phyloP scores from a whole-genome alignment of 1,140 invertebrate genomes.

The Alviniconcha marisindica region DNA sequence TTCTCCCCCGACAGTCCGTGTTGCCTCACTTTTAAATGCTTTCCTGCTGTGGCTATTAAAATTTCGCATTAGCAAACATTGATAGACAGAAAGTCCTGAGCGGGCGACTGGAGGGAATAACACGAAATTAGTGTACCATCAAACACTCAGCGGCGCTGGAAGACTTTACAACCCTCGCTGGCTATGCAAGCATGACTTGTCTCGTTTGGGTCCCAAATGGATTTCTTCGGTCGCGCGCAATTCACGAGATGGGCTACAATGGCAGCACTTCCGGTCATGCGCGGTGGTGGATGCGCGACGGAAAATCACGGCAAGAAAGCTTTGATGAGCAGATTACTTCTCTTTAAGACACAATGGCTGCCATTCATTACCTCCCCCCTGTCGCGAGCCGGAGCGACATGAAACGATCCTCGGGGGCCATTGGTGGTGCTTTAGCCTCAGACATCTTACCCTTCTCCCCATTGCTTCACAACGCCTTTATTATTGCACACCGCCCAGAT shows the following conservation, averaged over 20 bases:
- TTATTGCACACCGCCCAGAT: slow-evolving; percentile 38
- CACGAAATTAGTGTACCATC: slow-evolving; percentile 11
- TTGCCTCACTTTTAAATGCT: slow-evolving; percentile 7
- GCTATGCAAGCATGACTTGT: slow-evolving; percentile 27
- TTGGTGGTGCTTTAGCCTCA: background rate
- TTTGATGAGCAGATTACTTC: slow-evolving; percentile 42
- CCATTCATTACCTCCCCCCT: slow-evolving; percentile 34
- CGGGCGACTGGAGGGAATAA: slow-evolving; percentile 14
- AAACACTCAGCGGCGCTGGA: slow-evolving; percentile 8
- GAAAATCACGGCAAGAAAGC: slow-evolving; percentile 37
- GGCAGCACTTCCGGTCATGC: slow-evolving; percentile 37
- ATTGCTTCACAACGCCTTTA: slow-evolving; percentile 34
- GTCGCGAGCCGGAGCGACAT: slow-evolving; percentile 9
- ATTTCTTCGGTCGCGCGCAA: slow-evolving; percentile 42
- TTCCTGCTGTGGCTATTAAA: slow-evolving; percentile 15
- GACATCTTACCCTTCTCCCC: slow-evolving; percentile 21
- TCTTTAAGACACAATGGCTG: slow-evolving; percentile 35
- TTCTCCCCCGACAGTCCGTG: too few relatives aligned
- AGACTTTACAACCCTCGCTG: background rate
- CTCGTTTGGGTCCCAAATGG: slow-evolving; percentile 35
- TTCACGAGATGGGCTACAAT: slow-evolving; percentile 25
- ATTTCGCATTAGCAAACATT: slow-evolving; percentile 31
- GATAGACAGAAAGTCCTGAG: background rate
- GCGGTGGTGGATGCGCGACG: slow-evolving; percentile 33
- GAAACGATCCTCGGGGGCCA: background rate